These are phyloP conservation scores for Troglohyphantes excavatus DNA, from an alignment of 2,888 invertebrate species.

Conservation along the genomic window DNA sequence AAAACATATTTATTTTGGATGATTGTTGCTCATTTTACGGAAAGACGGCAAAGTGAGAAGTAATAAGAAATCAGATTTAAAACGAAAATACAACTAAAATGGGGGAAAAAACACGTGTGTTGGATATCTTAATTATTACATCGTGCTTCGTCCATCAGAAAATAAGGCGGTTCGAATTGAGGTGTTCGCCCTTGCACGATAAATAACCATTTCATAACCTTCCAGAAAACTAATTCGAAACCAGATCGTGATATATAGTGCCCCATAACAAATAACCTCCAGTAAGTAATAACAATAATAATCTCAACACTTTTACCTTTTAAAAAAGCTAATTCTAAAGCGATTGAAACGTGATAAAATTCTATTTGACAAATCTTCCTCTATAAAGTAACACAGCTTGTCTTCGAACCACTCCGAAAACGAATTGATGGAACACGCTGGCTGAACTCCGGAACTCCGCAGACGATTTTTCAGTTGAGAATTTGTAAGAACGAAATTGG, in stretches of 20 bases:
- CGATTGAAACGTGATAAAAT: conserved; percentile 23
- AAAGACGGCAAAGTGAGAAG: too few species aligned
- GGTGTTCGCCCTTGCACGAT: not conserved
- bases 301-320: not conserved
- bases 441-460: conserved; percentile 25
- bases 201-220: not conserved
- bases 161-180: not conserved
- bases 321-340: not conserved
- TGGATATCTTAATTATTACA: not conserved
- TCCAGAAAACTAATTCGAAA: not conserved
- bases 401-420: not conserved
- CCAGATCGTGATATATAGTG: not conserved
- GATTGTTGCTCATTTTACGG: too few species aligned
- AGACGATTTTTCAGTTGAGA: conserved; percentile 42
- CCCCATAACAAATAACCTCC: not conserved
- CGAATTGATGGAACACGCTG: conserved; percentile 41
- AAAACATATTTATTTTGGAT: too few species aligned
- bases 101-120: too few species aligned
- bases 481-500: conserved; percentile 51
- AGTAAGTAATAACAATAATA: not conserved
- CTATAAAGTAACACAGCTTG: conserved; percentile 14
- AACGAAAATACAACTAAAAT: too few species aligned
- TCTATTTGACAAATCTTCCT: conserved; percentile 12
- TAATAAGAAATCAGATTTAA: too few species aligned
- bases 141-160: not conserved